Evolutionary conservation across 2,113 vertebrate genomes (phyloP).

Genomic region (Proterorhinus semilunaris): DNA sequence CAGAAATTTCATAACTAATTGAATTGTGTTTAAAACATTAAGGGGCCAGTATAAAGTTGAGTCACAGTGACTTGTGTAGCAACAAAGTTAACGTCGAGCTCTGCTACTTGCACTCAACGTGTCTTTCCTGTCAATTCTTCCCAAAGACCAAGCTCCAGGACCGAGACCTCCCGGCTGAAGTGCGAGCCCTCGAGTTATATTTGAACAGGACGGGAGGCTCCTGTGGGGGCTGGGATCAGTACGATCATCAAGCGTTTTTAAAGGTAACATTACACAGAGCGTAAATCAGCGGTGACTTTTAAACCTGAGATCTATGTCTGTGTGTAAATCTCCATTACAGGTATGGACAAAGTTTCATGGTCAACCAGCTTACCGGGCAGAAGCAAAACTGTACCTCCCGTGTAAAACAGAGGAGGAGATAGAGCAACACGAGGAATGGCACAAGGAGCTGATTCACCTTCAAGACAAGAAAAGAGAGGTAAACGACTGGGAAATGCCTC

Average conservation of each 20-base stretch:
- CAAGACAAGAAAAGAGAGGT: conserved; percentile 89
- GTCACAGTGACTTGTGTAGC: too few species aligned
- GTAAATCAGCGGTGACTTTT: background rate
- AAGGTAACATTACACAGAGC: conserved; percentile 38
- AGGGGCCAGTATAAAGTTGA: too few species aligned
- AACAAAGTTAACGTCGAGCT: background rate
- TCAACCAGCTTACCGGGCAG: conserved; percentile 73
- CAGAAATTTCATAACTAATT: too few species aligned
- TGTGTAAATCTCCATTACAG: conserved; percentile 41
- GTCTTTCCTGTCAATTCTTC: background rate
- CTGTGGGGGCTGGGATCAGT: conserved; percentile 89
- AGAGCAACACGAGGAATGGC: conserved; percentile 85
- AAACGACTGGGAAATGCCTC: conserved; percentile 11
- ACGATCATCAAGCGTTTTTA: conserved; percentile 86
- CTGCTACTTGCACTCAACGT: background rate
- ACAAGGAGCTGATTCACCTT: conserved; percentile 82
- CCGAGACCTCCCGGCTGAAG: conserved; percentile 77
- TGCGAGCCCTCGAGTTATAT: conserved; percentile 84
- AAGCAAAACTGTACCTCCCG: conserved; percentile 81
- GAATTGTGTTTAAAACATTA: too few species aligned
- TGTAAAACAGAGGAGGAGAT: conserved; percentile 82
- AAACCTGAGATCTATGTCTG: too few species aligned
- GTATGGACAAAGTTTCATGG: conserved; percentile 83
- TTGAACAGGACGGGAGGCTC: conserved; percentile 83
- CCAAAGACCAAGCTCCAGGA: conserved; percentile 50